Evolutionary conservation across 1,140 invertebrate genomes (phyloP).

Genomic region (Lethrus apterus): DNA sequence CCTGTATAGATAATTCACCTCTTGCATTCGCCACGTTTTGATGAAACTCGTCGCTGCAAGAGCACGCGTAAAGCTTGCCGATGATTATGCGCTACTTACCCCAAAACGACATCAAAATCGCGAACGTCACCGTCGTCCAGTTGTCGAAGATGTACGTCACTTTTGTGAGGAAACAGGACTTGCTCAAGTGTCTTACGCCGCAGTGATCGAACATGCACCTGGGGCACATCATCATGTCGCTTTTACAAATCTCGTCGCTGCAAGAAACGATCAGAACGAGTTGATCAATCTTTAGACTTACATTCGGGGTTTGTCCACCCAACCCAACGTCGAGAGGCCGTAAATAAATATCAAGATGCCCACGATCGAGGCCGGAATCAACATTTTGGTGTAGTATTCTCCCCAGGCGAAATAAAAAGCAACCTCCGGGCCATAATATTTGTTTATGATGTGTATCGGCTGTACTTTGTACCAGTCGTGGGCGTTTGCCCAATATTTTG

Average conservation of each 20-base stretch:
- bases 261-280: constrained; percentile 5
- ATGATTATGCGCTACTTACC: constrained; percentile 50
- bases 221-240: constrained; percentile 25
- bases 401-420: constrained; percentile 46
- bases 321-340: background rate
- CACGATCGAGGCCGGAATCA: constrained; percentile 49
- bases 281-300: background rate
- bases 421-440: constrained; percentile 40
- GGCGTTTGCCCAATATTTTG: constrained; percentile 38
- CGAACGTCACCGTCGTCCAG: constrained; percentile 82
- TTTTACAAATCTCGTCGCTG: constrained; percentile 23
- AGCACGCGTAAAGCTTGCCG: no score
- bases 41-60: constrained; percentile 69
- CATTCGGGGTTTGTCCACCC: background rate
- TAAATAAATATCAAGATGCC: constrained; percentile 34
- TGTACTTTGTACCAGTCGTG: constrained; percentile 45
- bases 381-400: constrained; percentile 46
- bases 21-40: constrained; percentile 89
- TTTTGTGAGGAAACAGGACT: constrained; percentile 52
- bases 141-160: constrained; percentile 93
- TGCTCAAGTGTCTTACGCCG: background rate
- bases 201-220: background rate
- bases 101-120: constrained; percentile 95
- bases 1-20: constrained; percentile 41
- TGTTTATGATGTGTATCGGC: constrained; percentile 34